phyloP scores from a whole-genome alignment of 2,888 invertebrate genomes.

The Volucella inflata region DNA sequence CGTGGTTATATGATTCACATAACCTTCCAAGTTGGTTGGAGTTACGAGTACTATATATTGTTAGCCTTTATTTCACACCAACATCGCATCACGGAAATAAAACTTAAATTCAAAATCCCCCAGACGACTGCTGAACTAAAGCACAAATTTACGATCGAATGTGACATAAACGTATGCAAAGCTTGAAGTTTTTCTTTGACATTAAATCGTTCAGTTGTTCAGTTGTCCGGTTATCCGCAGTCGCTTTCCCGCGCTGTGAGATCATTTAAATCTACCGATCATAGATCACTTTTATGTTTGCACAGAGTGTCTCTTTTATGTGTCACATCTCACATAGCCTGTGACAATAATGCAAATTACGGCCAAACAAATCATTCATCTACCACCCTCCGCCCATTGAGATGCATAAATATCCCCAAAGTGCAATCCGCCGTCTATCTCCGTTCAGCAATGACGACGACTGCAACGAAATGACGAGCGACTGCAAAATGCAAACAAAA shows the following conservation, averaged over 20 bases:
- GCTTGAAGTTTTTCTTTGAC: slow-evolving; percentile 13
- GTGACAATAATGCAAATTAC: slow-evolving; percentile 71
- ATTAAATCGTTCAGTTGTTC: neutral
- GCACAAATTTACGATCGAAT: slow-evolving; percentile 41
- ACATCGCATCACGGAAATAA: neutral
- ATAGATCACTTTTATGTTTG: slow-evolving; percentile 67
- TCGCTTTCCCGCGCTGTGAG: slow-evolving; percentile 1
- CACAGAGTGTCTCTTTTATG: slow-evolving; percentile 42
- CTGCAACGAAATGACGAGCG: slow-evolving; percentile 29
- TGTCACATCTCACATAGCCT: slow-evolving; percentile 59
- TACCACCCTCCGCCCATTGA: slow-evolving; percentile 50
- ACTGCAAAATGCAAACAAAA: neutral
- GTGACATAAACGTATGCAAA: slow-evolving; percentile 44
- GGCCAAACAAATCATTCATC: slow-evolving; percentile 65
- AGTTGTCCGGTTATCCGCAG: neutral
- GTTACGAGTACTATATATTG: too few relatives aligned
- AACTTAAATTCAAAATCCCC: slow-evolving; percentile 2
- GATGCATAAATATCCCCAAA: slow-evolving; percentile 15
- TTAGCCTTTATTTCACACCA: neutral
- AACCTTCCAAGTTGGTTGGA: too few relatives aligned
- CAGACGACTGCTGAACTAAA: neutral
- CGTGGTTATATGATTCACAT: too few relatives aligned
- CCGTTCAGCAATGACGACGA: too few relatives aligned
- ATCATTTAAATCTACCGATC: slow-evolving; percentile 38
- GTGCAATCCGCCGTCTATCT: neutral